Evolutionary conservation across 2,797 vertebrate species (phyloP).

Genomic region (Ibycter americanus): DNA sequence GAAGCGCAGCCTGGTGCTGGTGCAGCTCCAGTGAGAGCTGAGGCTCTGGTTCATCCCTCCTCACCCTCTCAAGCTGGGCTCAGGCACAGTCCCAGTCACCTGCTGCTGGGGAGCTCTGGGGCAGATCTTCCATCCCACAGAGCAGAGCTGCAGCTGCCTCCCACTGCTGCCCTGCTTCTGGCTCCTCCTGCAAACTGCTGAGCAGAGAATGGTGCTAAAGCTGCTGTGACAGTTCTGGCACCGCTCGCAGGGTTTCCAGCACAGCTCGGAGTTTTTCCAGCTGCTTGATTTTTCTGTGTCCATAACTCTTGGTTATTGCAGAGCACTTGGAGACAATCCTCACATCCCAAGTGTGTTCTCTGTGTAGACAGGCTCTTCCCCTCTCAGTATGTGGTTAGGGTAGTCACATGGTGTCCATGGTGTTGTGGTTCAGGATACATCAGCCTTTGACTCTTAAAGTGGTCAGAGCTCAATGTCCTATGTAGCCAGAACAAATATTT

Average conservation of each 20-base stretch:
- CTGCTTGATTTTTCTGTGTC: background rate
- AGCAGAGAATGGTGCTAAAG: background rate
- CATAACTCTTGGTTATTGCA: background rate
- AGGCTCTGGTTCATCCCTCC: background rate
- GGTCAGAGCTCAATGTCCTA: accelerated
- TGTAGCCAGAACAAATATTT: background rate
- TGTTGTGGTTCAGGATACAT: background rate
- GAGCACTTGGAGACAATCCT: background rate
- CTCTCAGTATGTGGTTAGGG: background rate
- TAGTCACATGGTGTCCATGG: accelerated
- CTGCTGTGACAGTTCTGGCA: background rate
- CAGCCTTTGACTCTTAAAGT: background rate
- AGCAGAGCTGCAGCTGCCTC: background rate
- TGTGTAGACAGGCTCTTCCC: background rate
- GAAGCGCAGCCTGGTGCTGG: background rate
- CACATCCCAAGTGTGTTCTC: background rate
- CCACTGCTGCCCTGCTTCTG: slow-evolving; percentile 20
- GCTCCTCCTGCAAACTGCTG: background rate
- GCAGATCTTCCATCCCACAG: background rate
- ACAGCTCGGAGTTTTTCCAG: background rate
- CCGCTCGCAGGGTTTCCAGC: background rate
- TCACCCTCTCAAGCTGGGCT: background rate
- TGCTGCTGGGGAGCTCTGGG: background rate
- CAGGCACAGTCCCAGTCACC: background rate
- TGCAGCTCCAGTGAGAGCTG: background rate